Base-by-base conservation (phyloP, 2,113 vertebrate genomes). In the Urocitellus parryii region DNA sequence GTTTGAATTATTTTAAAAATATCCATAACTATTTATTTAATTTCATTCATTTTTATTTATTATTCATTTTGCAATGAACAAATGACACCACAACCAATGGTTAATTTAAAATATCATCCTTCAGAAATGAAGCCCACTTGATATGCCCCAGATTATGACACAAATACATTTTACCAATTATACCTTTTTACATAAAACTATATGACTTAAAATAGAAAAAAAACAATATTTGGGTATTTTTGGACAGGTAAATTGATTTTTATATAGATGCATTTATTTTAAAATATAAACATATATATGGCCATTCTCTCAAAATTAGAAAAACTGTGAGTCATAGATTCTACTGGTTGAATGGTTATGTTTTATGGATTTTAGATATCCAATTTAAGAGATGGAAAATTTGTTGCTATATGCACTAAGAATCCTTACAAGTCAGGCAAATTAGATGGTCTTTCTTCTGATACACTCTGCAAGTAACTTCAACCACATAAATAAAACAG, bases 241-340 rank as follows among this genome's bases (percentile, higher is more conserved):
- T 48, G 16, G 34, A 45, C 22, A 79, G 5, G 3, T 74, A 84
- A 65, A 42, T 88, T 92, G 89, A 56, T 81, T 74, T 18, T 93
- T 83, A 74, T 51, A 87, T 37, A 79, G 1, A 16, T 87, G 10
- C 1, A 37, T 61, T 90, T 86, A 45, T 58, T 63, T 92, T 61
- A 82, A 25, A 63, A 63, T 53, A 65, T 61, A 85, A 81, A 45
- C 34, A 94, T 68, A 61, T 22, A 53, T 17, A 4, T 85, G 14
- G 14, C 14, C 67, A 58, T 72, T 89, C 24, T 92, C 14, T 89
- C 5, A 45, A 83, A 96, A 92, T 67, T 82, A 94, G 14, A 88
- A 87, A 13, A 84, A 76, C 9, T 80, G 16, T 27, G 17, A 72
- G 48, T 76, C 22, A 45, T 67, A 4, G 12, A 91, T 67, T 85